A percentile compares a stretch with the other conserved stretches of the same genome.
Conservation (phyloP, 1,140 invertebrate genomes). For the silkworm (Bombyx mori) region ASM3026992v2 NC_085128.1:5331001-5331500, state of each 20-base stretch:
- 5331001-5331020: slow-evolving; percentile 65
- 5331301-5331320: slow-evolving; percentile 49
- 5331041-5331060: slow-evolving; percentile 42
- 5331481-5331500: too few relatives aligned
- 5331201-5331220: slow-evolving; percentile 67
- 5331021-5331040: slow-evolving; percentile 63
- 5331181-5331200: slow-evolving; percentile 49
- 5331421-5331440: too few relatives aligned
- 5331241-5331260: slow-evolving; percentile 64
- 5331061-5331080: slow-evolving; percentile 52
- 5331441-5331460: too few relatives aligned
- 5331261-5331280: slow-evolving; percentile 59
- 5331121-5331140: slow-evolving; percentile 58
- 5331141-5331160: slow-evolving; percentile 45
- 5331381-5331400: too few relatives aligned
- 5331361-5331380: too few relatives aligned
- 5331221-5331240: slow-evolving; percentile 64
- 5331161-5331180: slow-evolving; percentile 39
- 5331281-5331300: slow-evolving; percentile 45
- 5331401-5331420: too few relatives aligned
- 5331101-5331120: slow-evolving; percentile 69
- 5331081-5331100: slow-evolving; percentile 58
- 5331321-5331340: slow-evolving; percentile 32
- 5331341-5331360: too few relatives aligned
- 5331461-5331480: too few relatives aligned